Evolutionary conservation across 1,140 invertebrate genomes (phyloP), one percentile per base, ranked within the genome.

Genomic region (Melipona quadrifasciata): DNA sequence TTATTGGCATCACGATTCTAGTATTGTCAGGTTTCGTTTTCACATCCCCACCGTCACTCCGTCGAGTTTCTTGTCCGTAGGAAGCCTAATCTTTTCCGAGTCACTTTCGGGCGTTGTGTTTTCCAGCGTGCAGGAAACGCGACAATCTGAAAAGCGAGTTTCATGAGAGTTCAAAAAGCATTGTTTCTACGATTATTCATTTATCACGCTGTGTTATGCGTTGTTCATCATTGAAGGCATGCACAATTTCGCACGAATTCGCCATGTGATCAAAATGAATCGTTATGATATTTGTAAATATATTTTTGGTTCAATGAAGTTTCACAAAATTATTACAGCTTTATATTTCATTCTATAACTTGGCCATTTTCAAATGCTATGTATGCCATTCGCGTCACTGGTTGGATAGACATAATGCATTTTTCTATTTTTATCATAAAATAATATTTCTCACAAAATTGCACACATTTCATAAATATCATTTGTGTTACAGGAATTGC

Each of bases 401-500:
- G 5, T 51, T 47, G 31, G 8, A 72, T 51, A 53, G n/a, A 53
- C 47, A 55, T 21, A 31, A 19, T 53, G 11, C 31, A 47, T 34
- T 57, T 58, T n/a, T 8, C 5, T 19, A 58, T 67, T n/a, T 47
- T 82, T 64, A 19, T 61, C 47, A 4, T 16, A 55, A 57, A 70
- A 68, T 58, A 24, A 57, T 21, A 65, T 57, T 39, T 12, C 34
- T 21, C 1, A 11, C 2, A 14, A 10, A 27, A 27, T 51, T 72
- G 4, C 14, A 47, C 8, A 70, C 11, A 24, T 5, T 31, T 76
- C 24, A 76, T 2, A 51, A 58, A 14, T 68, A 68, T 47, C 1
- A 75, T 86, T 31, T 77, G 0, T 83, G 68, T 89, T 89, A 8
- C 68, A 80, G 76, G 78, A 64, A 80, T 51, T 67, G n/a, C 31